Base-by-base conservation (phyloP, 2,888 invertebrate species). In the Sphaerophoria rueppellii region DNA sequence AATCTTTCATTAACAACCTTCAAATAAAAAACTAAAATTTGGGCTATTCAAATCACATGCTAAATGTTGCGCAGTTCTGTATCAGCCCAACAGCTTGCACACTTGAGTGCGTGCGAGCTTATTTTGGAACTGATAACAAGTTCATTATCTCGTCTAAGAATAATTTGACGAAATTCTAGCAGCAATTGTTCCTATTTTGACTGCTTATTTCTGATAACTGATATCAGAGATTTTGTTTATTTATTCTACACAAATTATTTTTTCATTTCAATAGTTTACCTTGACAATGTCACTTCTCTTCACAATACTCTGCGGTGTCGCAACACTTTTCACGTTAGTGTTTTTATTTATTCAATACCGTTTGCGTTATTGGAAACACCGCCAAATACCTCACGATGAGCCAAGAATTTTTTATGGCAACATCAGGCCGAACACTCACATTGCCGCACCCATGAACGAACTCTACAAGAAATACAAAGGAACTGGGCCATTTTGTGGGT, bases 401-500 rank as follows among this genome's bases (percentile, higher is more conserved):
- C 72, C 72, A 6, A 14, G 40, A 0, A 52, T 61, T 3, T 37
- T 61, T 4, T 2, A 34, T 32, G 72, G 72, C 6, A 73, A 52
- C 14, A 16, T 60, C 14, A 24, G 43, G 5, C 0, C 4, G 12
- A 43, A 24, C 11, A 1, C 43, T 4, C 60, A 46, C 12, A 0
- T 43, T 4, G 0, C 5, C 0, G 24, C 24, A 4, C 24, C 43
- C 5, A 43, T 43, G 12, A 12, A 2, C 0, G 16, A 40, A 6
- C 24, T 60, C 4, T 60, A 60, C 11, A 6, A 32, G 0, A 43
- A 60, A 37, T 60, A n/a, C 32, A 60, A 46, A 2, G 5, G 6
- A 11, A 32, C 60, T 0, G 60, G 43, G n/a, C 43, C 60, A 2
- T 60, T 60, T 60, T 12, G 40, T 5, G 90, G 90, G 12, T 82